Base-by-base conservation (phyloP, 2,797 vertebrate species). In the Mus spretus region DNA sequence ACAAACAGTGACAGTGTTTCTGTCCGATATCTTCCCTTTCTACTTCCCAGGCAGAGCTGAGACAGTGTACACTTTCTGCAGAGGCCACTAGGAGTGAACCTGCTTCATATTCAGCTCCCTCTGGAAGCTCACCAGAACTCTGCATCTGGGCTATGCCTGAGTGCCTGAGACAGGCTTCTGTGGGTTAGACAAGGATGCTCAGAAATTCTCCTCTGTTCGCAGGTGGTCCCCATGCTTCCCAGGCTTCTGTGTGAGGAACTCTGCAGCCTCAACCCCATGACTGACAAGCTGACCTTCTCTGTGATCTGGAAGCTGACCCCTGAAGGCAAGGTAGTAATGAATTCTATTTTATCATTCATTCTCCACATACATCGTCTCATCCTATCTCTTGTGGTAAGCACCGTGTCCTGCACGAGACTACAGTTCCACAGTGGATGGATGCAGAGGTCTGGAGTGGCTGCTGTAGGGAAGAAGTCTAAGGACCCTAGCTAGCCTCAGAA, bases 191-290 rank as follows among this genome's bases (percentile, higher is more conserved):
- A 34, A 34, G 31, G 37, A 65, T 44, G 7, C 88, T 92, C 89
- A 97, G 0, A 1, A 57, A 37, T 15, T 89, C 15, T 97, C 40
- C 95, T 98, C 88, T 98, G 81, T 96, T 97, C 74, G 40, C 96
- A 99, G 99, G 99, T 99, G 91, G 98, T 99, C 93, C 99, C 99
- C 26, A 99, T 99, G 99, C 98, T 99, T 96, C 99, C 99, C 22
- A 98, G 99, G 91, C 98, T 99, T 96, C 99, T 99, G 72, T 99
- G 99, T 97, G 99, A 99, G 97, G 99, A 99, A 97, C 98, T 99
- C 89, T 99, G 99, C 98, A 99, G 99, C 97, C 99, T 99, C 96
- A 99, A 99, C 94, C 99, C 99, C 96, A 99, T 99, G 98, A 98
- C 88, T 0, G 99, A 99, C 98, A 98, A 99, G 84, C 99, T 99